These are phyloP conservation scores for Macaria notata DNA, from an alignment of 2,888 invertebrate species.

Conservation along the genomic window DNA sequence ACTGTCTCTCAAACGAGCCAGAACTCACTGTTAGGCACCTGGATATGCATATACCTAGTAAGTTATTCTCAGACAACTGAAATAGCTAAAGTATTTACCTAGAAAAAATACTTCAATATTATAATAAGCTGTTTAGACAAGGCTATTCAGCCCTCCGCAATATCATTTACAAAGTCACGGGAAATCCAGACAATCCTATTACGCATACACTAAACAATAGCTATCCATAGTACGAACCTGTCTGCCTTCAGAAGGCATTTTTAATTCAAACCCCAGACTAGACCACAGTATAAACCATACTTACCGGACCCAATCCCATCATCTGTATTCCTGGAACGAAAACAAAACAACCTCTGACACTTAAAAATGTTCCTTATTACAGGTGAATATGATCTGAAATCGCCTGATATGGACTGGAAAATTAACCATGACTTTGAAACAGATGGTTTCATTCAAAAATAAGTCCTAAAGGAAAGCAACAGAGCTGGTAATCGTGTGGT, in stretches of 20 bases:
- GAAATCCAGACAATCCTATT: constrained; percentile 8
- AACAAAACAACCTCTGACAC: constrained; percentile 8
- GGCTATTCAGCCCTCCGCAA: background rate
- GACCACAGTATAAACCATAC: background rate
- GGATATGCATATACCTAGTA: too few species aligned
- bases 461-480: constrained; percentile 1
- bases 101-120: too few species aligned
- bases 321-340: constrained; percentile 40
- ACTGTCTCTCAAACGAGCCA: too few species aligned
- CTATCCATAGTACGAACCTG: background rate
- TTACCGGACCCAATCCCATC: constrained; percentile 39
- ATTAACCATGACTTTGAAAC: background rate
- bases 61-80: too few species aligned
- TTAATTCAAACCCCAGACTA: constrained; percentile 59
- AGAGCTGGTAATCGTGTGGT: constrained; percentile 9
- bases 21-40: too few species aligned
- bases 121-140: background rate
- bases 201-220: background rate
- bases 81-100: too few species aligned
- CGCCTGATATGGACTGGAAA: background rate
- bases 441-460: constrained; percentile 2
- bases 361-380: constrained; percentile 10
- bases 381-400: constrained; percentile 8
- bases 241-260: constrained; percentile 29
- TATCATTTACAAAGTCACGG: constrained; percentile 1